Percentiles rank a stretch among this genome's conserved stretches.
phyloP scores from a whole-genome alignment of 2,888 invertebrate species.

The Geotrupes spiniger region DNA sequence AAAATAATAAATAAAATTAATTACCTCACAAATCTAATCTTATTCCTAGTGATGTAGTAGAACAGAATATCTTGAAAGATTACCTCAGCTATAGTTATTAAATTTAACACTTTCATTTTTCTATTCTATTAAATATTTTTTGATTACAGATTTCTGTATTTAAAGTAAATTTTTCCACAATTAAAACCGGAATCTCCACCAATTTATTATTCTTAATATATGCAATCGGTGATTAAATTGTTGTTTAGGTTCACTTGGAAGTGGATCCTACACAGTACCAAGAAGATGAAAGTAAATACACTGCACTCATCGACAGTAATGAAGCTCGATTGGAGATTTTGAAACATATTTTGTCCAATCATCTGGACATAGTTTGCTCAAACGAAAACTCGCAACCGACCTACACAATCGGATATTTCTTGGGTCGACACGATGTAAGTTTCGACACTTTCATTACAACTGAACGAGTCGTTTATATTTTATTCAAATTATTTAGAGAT shows the following conservation, averaged over 20 bases:
- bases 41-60: too few species aligned
- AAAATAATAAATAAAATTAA: too few species aligned
- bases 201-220: neutral
- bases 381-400: slow-evolving; percentile 40
- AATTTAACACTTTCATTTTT: too few species aligned
- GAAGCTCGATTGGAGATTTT: slow-evolving; percentile 75
- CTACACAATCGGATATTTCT: slow-evolving; percentile 69
- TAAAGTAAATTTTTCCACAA: too few species aligned
- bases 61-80: too few species aligned
- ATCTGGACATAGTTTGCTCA: slow-evolving; percentile 65
- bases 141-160: too few species aligned
- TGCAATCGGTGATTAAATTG: too few species aligned
- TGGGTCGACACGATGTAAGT: slow-evolving; percentile 78
- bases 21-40: too few species aligned
- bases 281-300: slow-evolving; percentile 59
- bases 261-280: slow-evolving; percentile 69
- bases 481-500: too few species aligned
- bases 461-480: too few species aligned
- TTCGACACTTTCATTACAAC: slow-evolving; percentile 4
- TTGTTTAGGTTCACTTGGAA: slow-evolving; percentile 72
- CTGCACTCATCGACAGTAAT: slow-evolving; percentile 61
- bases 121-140: too few species aligned
- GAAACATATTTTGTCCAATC: slow-evolving; percentile 68
- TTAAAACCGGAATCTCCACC: neutral
- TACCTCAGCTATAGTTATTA: too few species aligned